Conservation (phyloP, 2,888 invertebrate genomes). For the Ptychoptera contaminata region DNA sequence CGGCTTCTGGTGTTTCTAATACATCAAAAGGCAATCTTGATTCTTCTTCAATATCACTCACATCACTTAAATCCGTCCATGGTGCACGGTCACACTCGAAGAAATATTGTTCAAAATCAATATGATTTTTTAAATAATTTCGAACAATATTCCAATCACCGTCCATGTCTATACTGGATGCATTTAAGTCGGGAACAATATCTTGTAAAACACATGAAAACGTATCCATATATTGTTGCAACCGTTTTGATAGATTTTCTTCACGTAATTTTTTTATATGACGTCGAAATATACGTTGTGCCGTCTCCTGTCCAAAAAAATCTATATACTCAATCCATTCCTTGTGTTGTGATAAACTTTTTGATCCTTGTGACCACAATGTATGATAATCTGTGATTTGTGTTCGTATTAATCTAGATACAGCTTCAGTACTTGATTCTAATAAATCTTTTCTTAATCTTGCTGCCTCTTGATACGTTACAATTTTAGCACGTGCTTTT, state of each 20-base stretch:
- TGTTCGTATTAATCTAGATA: slow-evolving; percentile 68
- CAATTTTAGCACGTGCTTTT: slow-evolving; percentile 48
- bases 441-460: slow-evolving; percentile 72
- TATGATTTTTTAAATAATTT: slow-evolving; percentile 72
- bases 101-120: slow-evolving; percentile 89
- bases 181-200: slow-evolving; percentile 60
- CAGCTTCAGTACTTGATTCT: slow-evolving; percentile 81
- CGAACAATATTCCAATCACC: slow-evolving; percentile 84
- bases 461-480: slow-evolving; percentile 70
- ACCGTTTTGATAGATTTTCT: slow-evolving; percentile 59
- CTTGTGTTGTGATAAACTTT: slow-evolving; percentile 70
- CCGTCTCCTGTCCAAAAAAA: slow-evolving; percentile 74
- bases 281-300: slow-evolving; percentile 58
- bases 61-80: slow-evolving; percentile 58
- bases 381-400: slow-evolving; percentile 72
- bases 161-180: slow-evolving; percentile 35
- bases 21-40: slow-evolving; percentile 84
- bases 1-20: slow-evolving; percentile 79
- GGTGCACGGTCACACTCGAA: slow-evolving; percentile 65
- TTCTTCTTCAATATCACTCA: slow-evolving; percentile 42
- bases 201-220: slow-evolving; percentile 61
- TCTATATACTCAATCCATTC: slow-evolving; percentile 83
- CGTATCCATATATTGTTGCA: slow-evolving; percentile 61
- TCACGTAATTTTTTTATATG: slow-evolving; percentile 70
- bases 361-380: slow-evolving; percentile 73